Conservation (phyloP, 2,797 vertebrate genomes). For the Hydrophis major region DNA sequence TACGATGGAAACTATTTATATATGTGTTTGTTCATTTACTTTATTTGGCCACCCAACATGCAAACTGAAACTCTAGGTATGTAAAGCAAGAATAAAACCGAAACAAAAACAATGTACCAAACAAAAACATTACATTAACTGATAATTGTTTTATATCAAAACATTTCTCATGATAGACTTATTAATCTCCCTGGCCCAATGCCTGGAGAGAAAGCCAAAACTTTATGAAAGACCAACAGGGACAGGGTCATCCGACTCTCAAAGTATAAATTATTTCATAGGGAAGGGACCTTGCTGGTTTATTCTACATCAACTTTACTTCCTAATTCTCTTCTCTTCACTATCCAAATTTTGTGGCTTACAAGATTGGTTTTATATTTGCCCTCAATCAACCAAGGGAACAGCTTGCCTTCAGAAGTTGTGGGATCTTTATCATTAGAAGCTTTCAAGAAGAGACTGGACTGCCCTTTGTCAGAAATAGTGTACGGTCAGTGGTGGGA, state of each 20-base stretch:
- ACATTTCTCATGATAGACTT: not conserved
- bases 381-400: no score
- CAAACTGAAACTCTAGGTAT: not conserved
- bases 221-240: not conserved
- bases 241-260: not conserved
- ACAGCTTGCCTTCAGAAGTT: no score
- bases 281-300: not conserved
- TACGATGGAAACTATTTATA: not conserved
- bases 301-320: not conserved
- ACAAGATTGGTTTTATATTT: not conserved
- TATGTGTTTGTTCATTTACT: not conserved
- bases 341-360: constrained; percentile 12
- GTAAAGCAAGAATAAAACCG: not conserved
- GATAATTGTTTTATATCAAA: not conserved
- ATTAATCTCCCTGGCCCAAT: not conserved
- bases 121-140: not conserved
- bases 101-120: not conserved
- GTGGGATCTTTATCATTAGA: no score
- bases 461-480: no score
- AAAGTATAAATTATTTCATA: not conserved
- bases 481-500: no score
- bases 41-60: not conserved
- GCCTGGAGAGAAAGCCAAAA: not conserved
- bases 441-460: no score
- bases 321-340: not conserved